Conservation (phyloP, 2,888 invertebrate species). For the Melinaea menophilus region DNA sequence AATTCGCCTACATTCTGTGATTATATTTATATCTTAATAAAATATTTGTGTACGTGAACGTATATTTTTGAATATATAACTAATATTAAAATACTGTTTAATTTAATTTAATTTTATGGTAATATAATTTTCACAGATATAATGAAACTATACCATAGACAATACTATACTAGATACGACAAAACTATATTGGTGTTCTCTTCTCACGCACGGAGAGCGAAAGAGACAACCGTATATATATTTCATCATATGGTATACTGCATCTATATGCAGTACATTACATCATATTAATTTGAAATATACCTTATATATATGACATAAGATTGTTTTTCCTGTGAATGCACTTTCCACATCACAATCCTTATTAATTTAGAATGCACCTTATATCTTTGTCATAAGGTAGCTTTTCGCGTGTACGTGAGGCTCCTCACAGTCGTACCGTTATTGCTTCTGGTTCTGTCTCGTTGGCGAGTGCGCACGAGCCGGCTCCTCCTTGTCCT, state of each 20-base stretch:
- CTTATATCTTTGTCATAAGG: constrained; percentile 7
- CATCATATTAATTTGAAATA: neutral
- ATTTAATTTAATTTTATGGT: neutral
- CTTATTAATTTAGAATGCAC: constrained; percentile 8
- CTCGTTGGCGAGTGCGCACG: constrained; percentile 54
- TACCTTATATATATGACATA: neutral
- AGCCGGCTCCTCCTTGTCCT: constrained; percentile 49
- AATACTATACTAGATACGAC: neutral
- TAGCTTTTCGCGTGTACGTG: constrained; percentile 8
- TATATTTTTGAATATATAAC: neutral
- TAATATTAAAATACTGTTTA: constrained; percentile 4
- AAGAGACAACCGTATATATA: neutral
- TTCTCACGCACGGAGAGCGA: neutral
- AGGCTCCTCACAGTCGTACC: constrained; percentile 11
- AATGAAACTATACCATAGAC: neutral
- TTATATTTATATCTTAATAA: no score
- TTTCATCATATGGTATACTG: neutral
- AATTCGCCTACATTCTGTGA: no score
- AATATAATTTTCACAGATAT: neutral
- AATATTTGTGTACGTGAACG: no score
- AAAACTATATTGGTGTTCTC: neutral
- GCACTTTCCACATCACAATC: constrained; percentile 2
- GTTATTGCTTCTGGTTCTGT: neutral
- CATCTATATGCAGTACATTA: neutral
- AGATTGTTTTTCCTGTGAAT: neutral